phyloP scores from a whole-genome alignment of 2,888 invertebrate genomes.

The Drosophila lutescens region DNA sequence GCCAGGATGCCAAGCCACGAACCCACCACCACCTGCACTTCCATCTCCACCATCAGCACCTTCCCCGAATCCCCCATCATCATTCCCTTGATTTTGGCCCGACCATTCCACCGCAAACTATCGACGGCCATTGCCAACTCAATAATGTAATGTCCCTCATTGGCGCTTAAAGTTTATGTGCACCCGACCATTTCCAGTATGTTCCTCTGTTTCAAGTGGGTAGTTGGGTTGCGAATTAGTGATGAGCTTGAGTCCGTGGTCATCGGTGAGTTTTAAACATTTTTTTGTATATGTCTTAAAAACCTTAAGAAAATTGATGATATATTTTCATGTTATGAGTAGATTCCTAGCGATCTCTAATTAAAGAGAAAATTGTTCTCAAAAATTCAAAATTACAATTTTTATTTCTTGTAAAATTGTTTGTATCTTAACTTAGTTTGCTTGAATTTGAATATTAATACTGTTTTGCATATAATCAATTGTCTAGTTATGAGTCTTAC shows the following conservation, averaged over 20 bases:
- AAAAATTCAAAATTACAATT: too few species aligned
- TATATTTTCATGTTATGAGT: too few species aligned
- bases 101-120: conserved; percentile 44
- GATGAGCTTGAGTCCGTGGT: conserved; percentile 2
- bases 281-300: too few species aligned
- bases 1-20: conserved; percentile 54
- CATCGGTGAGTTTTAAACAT: background rate
- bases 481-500: too few species aligned
- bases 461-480: too few species aligned
- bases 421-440: too few species aligned
- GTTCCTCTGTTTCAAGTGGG: background rate
- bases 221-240: background rate
- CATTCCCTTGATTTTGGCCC: background rate
- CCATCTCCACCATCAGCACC: background rate
- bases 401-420: too few species aligned
- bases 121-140: conserved; percentile 63
- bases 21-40: conserved; percentile 31
- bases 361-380: too few species aligned
- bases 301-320: too few species aligned
- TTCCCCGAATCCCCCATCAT: background rate
- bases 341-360: too few species aligned
- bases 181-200: conserved; percentile 3
- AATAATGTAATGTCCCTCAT: conserved; percentile 75
- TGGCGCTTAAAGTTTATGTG: conserved; percentile 73
- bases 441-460: too few species aligned